Evolutionary conservation across 2,113 vertebrate genomes (phyloP).

Genomic region (Cyphomyrus discorhynchus): DNA sequence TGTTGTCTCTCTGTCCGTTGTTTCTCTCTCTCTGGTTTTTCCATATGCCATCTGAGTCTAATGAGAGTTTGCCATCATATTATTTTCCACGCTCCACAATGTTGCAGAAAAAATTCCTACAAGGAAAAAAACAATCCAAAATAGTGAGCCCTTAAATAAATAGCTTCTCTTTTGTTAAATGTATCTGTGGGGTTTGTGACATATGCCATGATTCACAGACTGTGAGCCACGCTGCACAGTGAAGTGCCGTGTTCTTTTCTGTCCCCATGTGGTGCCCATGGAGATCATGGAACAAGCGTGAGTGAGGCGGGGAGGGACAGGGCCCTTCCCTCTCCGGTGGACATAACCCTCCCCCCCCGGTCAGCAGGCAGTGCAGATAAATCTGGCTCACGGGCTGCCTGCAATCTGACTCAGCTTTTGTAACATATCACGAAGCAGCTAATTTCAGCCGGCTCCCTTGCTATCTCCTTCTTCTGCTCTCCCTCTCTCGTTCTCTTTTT

Average conservation of each 20-base stretch:
- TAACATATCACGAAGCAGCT: slow-evolving; percentile 14
- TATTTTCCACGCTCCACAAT: neutral
- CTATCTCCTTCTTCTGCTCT: neutral
- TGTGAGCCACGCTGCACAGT: neutral
- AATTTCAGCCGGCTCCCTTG: neutral
- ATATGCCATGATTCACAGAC: neutral
- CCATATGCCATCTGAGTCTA: neutral
- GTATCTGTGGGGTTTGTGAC: neutral
- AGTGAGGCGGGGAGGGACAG: neutral
- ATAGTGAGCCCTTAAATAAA: neutral
- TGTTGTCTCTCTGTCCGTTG: neutral
- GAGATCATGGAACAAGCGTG: neutral
- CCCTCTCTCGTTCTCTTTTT: neutral
- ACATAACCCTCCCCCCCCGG: neutral
- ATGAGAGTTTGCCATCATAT: neutral
- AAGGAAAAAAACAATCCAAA: neutral
- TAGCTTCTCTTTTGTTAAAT: neutral
- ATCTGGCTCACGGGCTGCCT: slow-evolving; percentile 1
- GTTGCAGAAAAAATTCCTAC: neutral
- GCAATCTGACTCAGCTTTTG: slow-evolving; percentile 22
- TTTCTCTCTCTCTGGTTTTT: neutral
- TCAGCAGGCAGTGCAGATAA: neutral
- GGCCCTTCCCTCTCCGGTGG: neutral
- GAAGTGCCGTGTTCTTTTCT: neutral
- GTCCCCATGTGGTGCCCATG: neutral